Evolutionary conservation across 2,888 invertebrate genomes (phyloP).

Genomic region (Notocelia uddmanniana): DNA sequence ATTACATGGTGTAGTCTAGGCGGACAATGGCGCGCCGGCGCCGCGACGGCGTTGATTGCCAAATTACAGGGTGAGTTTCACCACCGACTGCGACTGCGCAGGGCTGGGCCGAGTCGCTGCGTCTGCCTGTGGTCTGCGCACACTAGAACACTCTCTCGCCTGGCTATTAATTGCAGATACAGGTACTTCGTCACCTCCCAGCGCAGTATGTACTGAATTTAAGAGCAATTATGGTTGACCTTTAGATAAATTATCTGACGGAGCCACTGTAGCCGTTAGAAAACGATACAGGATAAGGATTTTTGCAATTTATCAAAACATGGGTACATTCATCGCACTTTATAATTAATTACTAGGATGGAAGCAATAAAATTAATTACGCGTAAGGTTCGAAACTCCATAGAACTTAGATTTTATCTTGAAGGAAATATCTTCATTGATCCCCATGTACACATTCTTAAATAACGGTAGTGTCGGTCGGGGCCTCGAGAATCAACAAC

Average conservation of each 20-base stretch:
- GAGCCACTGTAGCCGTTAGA: slow-evolving; percentile 33
- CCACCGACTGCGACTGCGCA: slow-evolving; percentile 63
- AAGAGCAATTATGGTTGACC: slow-evolving; percentile 36
- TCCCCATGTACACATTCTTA: background rate
- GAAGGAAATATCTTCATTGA: background rate
- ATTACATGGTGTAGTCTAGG: slow-evolving; percentile 74
- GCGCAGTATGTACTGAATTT: slow-evolving; percentile 35
- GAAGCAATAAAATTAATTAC: background rate
- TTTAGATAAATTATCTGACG: slow-evolving; percentile 42
- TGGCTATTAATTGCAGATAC: slow-evolving; percentile 49
- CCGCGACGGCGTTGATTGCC: slow-evolving; percentile 71
- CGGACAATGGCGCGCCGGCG: slow-evolving; percentile 65
- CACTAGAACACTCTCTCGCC: slow-evolving; percentile 52
- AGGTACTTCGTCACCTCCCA: slow-evolving; percentile 26
- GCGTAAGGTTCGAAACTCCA: background rate
- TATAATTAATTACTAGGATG: slow-evolving; percentile 12
- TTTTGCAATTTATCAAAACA: slow-evolving; percentile 26
- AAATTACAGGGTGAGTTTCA: slow-evolving; percentile 82
- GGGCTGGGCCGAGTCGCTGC: slow-evolving; percentile 56
- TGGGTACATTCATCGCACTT: slow-evolving; percentile 4
- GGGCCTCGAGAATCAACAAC: slow-evolving; percentile 26
- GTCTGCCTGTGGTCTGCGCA: slow-evolving; percentile 7
- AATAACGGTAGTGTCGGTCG: slow-evolving; percentile 32
- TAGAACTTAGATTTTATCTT: background rate
- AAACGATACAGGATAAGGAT: slow-evolving; percentile 17